phyloP scores from a whole-genome alignment of 2,113 vertebrate genomes.

The Notarius lentiginosus region DNA sequence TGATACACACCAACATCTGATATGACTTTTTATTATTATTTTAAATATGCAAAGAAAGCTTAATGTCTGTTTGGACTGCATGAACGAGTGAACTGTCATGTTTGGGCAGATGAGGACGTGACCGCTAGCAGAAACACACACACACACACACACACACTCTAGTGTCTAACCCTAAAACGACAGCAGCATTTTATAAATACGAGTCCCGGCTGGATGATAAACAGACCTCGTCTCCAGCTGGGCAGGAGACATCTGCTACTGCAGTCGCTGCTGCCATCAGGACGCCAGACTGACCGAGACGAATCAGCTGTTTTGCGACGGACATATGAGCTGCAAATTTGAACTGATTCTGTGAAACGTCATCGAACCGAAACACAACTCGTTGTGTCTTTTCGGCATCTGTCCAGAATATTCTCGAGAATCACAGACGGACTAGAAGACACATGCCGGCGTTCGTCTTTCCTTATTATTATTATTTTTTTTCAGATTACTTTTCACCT shows the following conservation, averaged over 20 bases:
- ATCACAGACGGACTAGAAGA: background rate
- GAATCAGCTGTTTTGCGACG: conserved; percentile 23
- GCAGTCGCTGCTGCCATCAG: conserved; percentile 21
- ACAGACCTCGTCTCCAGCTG: conserved; percentile 50
- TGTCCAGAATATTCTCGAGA: background rate
- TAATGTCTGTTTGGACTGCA: conserved; percentile 39
- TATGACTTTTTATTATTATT: background rate
- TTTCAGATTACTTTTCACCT: background rate
- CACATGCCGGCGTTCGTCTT: background rate
- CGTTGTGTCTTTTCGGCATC: background rate
- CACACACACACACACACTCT: conserved; percentile 25
- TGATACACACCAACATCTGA: conserved; percentile 27
- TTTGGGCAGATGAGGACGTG: conserved; percentile 34
- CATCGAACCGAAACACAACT: background rate
- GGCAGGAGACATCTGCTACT: conserved; percentile 44
- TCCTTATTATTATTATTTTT: background rate
- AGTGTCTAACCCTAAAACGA: conserved; percentile 8
- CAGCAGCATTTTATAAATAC: conserved; percentile 33
- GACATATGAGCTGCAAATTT: conserved; percentile 11
- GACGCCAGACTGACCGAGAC: conserved; percentile 13
- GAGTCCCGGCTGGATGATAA: conserved; percentile 34
- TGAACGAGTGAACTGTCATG: conserved; percentile 52
- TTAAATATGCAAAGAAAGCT: background rate
- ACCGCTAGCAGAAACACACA: conserved; percentile 28
- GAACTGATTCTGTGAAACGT: background rate